These are phyloP conservation scores for Lophochroa leadbeateri DNA, from an alignment of 2,113 vertebrate species.

Conservation along the genomic window DNA sequence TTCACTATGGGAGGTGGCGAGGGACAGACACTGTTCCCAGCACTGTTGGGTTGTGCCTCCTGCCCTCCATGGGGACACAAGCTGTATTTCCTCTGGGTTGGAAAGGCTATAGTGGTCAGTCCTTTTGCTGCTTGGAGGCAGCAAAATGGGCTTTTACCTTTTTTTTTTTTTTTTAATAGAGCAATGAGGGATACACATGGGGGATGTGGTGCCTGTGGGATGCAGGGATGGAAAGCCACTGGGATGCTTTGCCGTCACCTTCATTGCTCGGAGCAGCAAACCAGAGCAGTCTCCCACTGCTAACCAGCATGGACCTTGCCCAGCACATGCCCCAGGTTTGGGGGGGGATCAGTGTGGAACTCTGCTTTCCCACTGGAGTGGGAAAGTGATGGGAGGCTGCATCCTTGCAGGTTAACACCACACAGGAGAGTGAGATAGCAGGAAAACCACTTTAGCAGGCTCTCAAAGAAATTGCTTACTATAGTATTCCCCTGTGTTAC, in stretches of 20 bases:
- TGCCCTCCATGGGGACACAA: fast-evolving
- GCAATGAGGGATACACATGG: neutral
- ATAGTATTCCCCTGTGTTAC: neutral
- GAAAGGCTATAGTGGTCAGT: neutral
- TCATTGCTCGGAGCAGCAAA: neutral
- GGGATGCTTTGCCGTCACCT: neutral
- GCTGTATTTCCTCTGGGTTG: neutral
- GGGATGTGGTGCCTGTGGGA: fast-evolving
- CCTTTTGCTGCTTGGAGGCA: neutral
- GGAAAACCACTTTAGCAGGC: neutral
- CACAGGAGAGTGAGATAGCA: neutral
- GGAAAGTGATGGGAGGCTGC: fast-evolving
- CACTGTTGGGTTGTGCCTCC: neutral
- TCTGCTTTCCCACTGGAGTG: neutral
- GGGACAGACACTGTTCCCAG: neutral
- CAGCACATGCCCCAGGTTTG: neutral
- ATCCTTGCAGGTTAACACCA: neutral
- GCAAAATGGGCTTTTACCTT: neutral
- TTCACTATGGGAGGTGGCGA: neutral
- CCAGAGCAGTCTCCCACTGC: neutral
- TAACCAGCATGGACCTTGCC: neutral
- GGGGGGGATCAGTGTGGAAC: fast-evolving
- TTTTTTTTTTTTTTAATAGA: neutral
- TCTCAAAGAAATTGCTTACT: slow-evolving; percentile 1
- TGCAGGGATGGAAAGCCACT: neutral